Conservation (phyloP, 2,797 vertebrate species). For the Lepidocolaptes lacrymiger region DNA sequence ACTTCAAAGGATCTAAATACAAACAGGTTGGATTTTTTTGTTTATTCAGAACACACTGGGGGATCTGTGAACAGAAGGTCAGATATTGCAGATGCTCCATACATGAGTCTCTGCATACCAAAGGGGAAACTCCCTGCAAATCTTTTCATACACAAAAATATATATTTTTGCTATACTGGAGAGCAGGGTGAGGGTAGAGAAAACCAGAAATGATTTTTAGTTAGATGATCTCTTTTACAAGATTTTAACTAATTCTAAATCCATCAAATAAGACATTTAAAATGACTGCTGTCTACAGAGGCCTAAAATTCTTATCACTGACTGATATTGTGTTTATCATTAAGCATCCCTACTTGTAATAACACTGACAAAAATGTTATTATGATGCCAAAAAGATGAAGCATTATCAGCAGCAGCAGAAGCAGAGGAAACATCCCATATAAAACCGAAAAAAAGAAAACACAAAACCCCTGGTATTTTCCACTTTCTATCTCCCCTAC, state of each 20-base stretch:
- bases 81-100: slow-evolving; percentile 24
- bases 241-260: slow-evolving; percentile 5
- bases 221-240: background rate
- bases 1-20: background rate
- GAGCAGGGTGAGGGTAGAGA: background rate
- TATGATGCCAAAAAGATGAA: background rate
- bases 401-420: background rate
- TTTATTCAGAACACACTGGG: background rate
- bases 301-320: background rate
- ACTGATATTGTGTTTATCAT: background rate
- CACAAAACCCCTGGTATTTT: background rate
- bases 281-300: background rate
- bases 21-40: background rate
- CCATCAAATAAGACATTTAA: background rate
- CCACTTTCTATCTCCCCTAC: background rate
- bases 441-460: background rate
- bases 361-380: slow-evolving; percentile 5
- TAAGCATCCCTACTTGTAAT: background rate
- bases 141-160: background rate
- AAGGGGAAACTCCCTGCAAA: slow-evolving; percentile 10
- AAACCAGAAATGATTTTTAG: background rate
- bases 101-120: slow-evolving; percentile 1
- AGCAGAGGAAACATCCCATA: background rate
- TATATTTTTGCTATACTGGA: background rate
- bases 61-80: background rate